These are phyloP conservation scores for Ranitomeya imitator DNA, from an alignment of 2,113 vertebrate genomes.

Conservation along the genomic window DNA sequence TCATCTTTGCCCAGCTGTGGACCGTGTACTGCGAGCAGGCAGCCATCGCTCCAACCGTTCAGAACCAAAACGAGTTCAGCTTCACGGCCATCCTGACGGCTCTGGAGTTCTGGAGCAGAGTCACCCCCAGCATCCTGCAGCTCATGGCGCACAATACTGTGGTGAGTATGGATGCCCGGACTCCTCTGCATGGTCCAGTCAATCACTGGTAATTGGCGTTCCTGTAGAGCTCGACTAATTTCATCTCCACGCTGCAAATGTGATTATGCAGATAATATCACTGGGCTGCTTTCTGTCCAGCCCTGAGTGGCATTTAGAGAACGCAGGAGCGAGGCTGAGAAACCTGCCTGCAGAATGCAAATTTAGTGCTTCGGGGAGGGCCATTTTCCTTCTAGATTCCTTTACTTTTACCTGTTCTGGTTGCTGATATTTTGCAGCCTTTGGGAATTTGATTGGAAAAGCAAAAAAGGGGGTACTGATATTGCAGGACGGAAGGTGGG, in stretches of 20 bases:
- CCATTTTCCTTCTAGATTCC: neutral
- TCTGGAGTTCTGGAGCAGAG: conserved; percentile 97
- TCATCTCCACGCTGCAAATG: neutral
- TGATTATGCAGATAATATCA: neutral
- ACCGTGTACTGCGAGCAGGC: conserved; percentile 98
- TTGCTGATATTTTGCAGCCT: neutral
- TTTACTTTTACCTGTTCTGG: neutral
- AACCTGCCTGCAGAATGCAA: neutral
- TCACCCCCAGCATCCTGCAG: conserved; percentile 96
- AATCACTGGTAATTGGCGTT: conserved; percentile 17
- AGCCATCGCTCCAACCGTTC: conserved; percentile 82
- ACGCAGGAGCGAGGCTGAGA: neutral
- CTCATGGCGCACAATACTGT: conserved; percentile 99
- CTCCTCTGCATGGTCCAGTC: neutral
- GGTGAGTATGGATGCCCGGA: conserved; percentile 74
- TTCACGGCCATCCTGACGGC: conserved; percentile 94
- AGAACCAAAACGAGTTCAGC: conserved; percentile 94
- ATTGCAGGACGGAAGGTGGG: neutral
- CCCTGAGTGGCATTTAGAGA: neutral
- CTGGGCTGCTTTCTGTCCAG: neutral
- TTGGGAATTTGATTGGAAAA: neutral
- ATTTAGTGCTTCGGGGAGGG: neutral
- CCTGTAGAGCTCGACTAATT: neutral
- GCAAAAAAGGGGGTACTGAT: too few species aligned
- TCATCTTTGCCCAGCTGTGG: conserved; percentile 99